Conservation (phyloP, 1,140 invertebrate genomes). For the Leptopilina clavipes region DNA sequence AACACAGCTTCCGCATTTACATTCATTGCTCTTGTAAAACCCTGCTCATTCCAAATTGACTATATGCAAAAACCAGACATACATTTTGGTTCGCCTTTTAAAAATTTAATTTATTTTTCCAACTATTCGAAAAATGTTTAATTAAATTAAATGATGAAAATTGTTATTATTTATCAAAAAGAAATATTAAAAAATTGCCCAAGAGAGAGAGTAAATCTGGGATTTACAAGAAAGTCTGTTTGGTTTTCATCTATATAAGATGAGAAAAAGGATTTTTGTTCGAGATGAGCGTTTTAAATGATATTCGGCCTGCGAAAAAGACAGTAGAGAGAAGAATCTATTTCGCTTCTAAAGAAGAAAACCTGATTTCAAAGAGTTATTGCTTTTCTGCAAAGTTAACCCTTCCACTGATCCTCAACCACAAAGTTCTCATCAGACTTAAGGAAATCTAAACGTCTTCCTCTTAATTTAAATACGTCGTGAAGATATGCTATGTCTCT, state of each 20-base stretch:
- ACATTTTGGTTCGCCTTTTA: too few species aligned
- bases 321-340: neutral
- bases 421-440: conserved; percentile 4
- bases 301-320: neutral
- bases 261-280: neutral
- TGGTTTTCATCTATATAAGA: neutral
- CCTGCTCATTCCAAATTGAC: too few species aligned
- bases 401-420: neutral
- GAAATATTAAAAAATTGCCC: too few species aligned
- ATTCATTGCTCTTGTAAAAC: neutral
- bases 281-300: neutral
- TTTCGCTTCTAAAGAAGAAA: conserved; percentile 11
- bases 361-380: neutral
- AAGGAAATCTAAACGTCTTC: neutral
- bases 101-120: too few species aligned
- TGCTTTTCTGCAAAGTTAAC: conserved; percentile 8
- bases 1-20: neutral
- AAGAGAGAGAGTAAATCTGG: neutral
- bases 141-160: too few species aligned
- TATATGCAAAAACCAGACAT: too few species aligned
- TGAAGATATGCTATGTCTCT: neutral
- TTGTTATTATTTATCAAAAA: too few species aligned
- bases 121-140: too few species aligned
- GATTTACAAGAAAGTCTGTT: neutral
- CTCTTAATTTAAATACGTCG: conserved; percentile 21